Evolutionary conservation across 2,888 invertebrate species (phyloP).

Genomic region (Colletes collaris): DNA sequence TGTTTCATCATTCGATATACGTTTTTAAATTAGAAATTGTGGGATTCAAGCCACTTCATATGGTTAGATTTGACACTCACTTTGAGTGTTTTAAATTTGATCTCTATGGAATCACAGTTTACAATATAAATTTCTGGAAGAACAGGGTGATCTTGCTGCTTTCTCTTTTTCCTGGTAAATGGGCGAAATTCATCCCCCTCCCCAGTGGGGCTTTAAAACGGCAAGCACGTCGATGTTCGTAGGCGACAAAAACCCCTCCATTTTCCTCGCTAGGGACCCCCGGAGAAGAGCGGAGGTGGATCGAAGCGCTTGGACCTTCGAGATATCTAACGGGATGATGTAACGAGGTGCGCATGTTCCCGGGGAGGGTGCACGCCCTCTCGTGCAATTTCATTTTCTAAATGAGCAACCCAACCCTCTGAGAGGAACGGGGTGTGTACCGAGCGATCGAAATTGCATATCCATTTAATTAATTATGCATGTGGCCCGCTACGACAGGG

Average conservation of each 20-base stretch:
- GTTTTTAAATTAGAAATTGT: no score
- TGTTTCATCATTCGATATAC: no score
- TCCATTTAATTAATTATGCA: slow-evolving; percentile 80
- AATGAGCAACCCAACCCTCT: slow-evolving; percentile 67
- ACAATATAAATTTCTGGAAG: no score
- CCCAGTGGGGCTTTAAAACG: slow-evolving; percentile 49
- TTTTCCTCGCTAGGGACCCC: slow-evolving; percentile 54
- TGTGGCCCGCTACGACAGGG: slow-evolving; percentile 66
- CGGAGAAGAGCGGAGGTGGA: slow-evolving; percentile 56
- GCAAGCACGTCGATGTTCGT: slow-evolving; percentile 46
- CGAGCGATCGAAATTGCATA: slow-evolving; percentile 73
- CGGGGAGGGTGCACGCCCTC: slow-evolving; percentile 72
- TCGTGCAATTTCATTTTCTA: slow-evolving; percentile 77
- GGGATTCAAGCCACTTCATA: no score
- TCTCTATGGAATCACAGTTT: no score
- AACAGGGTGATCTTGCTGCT: no score
- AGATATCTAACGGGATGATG: slow-evolving; percentile 59
- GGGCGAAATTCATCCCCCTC: slow-evolving; percentile 46
- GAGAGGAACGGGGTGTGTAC: slow-evolving; percentile 66
- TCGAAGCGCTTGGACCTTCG: slow-evolving; percentile 63
- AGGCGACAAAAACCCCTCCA: slow-evolving; percentile 53
- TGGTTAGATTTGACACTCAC: no score
- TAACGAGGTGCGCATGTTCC: slow-evolving; percentile 74
- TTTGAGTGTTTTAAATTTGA: no score
- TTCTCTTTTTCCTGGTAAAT: slow-evolving; percentile 1